A percentile compares a stretch with the other conserved stretches of the same genome.
phyloP scores from a whole-genome alignment of 1,140 invertebrate genomes.

The Propsilocerus akamusi region DNA sequence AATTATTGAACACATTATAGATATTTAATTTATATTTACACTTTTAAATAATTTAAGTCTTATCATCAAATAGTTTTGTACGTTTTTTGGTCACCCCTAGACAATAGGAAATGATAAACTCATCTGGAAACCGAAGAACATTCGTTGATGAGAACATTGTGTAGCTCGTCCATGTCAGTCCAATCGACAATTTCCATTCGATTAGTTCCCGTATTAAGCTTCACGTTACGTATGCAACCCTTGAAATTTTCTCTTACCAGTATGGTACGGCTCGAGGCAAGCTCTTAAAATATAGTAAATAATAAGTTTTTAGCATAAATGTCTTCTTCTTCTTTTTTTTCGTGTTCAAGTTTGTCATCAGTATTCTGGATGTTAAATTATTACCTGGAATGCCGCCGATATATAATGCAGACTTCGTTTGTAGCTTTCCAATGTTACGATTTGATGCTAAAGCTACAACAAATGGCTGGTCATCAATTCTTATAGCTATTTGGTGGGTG shows the following conservation, averaged over 20 bases:
- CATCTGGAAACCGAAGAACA: no score
- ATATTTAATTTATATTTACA: no score
- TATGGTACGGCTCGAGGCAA: conserved; percentile 42
- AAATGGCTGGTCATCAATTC: conserved; percentile 45
- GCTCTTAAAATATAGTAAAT: conserved; percentile 29
- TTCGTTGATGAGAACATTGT: conserved; percentile 69
- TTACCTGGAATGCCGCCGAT: conserved; percentile 73
- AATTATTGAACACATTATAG: no score
- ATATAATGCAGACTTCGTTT: conserved; percentile 44
- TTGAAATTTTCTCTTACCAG: conserved; percentile 63
- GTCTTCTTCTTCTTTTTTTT: neutral
- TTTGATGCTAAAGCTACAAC: conserved; percentile 21
- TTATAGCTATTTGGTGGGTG: conserved; percentile 44
- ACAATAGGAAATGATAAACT: no score
- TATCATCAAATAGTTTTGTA: no score
- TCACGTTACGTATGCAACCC: conserved; percentile 76
- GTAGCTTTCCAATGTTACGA: conserved; percentile 15
- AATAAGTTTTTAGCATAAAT: conserved; percentile 7
- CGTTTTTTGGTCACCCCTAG: no score
- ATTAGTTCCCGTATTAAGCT: conserved; percentile 31
- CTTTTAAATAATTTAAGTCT: no score
- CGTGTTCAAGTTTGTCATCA: no score
- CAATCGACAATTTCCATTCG: conserved; percentile 44
- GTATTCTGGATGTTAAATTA: neutral
- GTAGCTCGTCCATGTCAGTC: conserved; percentile 61